Conservation (phyloP, 2,113 vertebrate species). For the Eublepharis macularius region DNA sequence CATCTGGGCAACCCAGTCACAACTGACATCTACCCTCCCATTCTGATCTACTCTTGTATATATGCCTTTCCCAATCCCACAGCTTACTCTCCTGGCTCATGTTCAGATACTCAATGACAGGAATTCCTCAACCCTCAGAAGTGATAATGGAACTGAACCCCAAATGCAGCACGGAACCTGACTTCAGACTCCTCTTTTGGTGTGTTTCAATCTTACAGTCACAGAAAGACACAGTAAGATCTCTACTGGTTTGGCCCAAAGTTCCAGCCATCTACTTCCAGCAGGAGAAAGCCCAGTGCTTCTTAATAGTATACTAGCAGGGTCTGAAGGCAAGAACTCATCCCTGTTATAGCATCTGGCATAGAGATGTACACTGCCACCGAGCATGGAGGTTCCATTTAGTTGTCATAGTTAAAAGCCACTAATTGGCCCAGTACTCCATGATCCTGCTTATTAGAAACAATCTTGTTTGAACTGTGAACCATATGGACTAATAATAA, state of each 20-base stretch:
- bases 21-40: background rate
- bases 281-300: no score
- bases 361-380: background rate
- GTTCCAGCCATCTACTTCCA: no score
- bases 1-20: background rate
- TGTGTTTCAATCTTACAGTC: background rate
- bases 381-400: background rate
- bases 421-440: background rate
- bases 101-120: background rate
- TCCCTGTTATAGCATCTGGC: background rate
- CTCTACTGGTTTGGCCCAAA: no score
- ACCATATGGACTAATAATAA: background rate
- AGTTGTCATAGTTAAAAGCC: background rate
- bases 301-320: no score
- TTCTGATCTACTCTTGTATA: background rate
- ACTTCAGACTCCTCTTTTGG: background rate
- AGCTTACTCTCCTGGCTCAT: background rate
- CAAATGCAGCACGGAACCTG: background rate
- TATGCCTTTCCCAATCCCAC: background rate
- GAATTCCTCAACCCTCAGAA: background rate
- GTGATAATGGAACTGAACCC: background rate
- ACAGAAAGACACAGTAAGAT: background rate
- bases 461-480: background rate
- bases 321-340: no score
- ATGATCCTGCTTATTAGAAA: background rate